A percentile compares a stretch with the other conserved stretches of the same genome.
phyloP scores from a whole-genome alignment of 1,140 invertebrate genomes.

The Drosophila murphyi region DNA sequence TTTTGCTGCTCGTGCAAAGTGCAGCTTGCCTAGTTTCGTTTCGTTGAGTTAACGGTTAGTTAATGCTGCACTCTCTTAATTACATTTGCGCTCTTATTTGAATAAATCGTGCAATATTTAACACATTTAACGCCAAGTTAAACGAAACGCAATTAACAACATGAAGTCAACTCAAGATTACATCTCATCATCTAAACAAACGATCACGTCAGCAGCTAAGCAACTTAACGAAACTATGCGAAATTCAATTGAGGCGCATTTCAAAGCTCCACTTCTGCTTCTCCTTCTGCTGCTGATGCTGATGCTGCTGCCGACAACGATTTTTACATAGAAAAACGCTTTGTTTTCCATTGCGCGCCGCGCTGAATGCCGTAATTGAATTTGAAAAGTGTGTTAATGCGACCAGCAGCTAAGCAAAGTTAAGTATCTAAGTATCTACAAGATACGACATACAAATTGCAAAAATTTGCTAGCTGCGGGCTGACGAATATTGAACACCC shows the following conservation, averaged over 20 bases:
- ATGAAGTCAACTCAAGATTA: neutral
- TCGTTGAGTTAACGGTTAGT: neutral
- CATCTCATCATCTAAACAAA: conserved; percentile 56
- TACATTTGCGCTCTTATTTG: conserved; percentile 1
- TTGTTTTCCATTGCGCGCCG: conserved; percentile 60
- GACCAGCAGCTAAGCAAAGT: conserved; percentile 40
- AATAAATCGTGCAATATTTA: conserved; percentile 30
- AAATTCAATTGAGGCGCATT: conserved; percentile 74
- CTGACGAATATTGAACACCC: neutral
- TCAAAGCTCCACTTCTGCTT: conserved; percentile 3
- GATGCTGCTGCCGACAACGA: neutral
- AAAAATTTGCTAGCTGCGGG: neutral
- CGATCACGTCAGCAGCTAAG: conserved; percentile 67
- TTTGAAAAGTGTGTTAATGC: conserved; percentile 76
- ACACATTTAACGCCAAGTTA: conserved; percentile 69
- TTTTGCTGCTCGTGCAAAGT: neutral
- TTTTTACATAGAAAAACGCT: conserved; percentile 67
- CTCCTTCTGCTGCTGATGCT: neutral
- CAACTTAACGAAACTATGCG: conserved; percentile 39
- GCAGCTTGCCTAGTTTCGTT: neutral
- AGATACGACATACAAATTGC: conserved; percentile 52
- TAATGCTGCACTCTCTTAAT: conserved; percentile 3
- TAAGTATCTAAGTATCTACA: conserved; percentile 36
- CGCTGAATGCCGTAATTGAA: conserved; percentile 65
- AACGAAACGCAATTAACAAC: conserved; percentile 62